Percentiles rank a stretch among this genome's conserved stretches.
Conservation (phyloP, 2,113 vertebrate species). For the Alexandromys fortis region DNA sequence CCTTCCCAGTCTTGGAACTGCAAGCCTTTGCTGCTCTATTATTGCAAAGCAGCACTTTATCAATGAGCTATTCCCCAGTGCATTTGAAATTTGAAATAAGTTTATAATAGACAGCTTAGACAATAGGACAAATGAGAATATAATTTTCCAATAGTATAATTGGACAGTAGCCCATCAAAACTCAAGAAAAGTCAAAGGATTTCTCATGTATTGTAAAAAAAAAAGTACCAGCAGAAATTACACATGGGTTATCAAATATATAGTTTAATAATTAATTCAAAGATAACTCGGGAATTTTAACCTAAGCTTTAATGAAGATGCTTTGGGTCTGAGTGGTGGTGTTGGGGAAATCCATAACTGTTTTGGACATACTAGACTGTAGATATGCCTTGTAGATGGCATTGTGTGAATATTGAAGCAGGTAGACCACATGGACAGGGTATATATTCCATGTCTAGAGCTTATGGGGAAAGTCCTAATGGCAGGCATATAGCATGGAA, state of each 20-base stretch:
- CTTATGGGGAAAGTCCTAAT: background rate
- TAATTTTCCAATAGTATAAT: background rate
- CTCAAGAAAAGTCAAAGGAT: background rate
- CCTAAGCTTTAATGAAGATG: background rate
- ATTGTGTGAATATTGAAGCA: background rate
- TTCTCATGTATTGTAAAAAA: background rate
- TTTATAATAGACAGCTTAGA: background rate
- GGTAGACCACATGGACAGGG: background rate
- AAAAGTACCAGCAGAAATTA: background rate
- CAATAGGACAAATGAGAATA: background rate
- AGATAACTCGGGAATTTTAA: background rate
- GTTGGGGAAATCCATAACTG: background rate
- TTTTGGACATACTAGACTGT: background rate
- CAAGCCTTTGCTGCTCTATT: background rate
- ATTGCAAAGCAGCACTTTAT: background rate
- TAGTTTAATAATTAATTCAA: background rate
- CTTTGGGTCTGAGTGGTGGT: background rate
- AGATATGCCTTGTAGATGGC: background rate
- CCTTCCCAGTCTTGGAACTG: no score
- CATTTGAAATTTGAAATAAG: background rate
- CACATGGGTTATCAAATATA: background rate
- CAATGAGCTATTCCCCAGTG: background rate
- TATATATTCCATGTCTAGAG: background rate
- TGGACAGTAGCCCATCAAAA: background rate
- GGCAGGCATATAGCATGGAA: background rate